A percentile compares a stretch with the other conserved stretches of the same genome.
These are phyloP conservation scores for Sipha maydis DNA, from an alignment of 2,888 invertebrate genomes.

Conservation along the genomic window DNA sequence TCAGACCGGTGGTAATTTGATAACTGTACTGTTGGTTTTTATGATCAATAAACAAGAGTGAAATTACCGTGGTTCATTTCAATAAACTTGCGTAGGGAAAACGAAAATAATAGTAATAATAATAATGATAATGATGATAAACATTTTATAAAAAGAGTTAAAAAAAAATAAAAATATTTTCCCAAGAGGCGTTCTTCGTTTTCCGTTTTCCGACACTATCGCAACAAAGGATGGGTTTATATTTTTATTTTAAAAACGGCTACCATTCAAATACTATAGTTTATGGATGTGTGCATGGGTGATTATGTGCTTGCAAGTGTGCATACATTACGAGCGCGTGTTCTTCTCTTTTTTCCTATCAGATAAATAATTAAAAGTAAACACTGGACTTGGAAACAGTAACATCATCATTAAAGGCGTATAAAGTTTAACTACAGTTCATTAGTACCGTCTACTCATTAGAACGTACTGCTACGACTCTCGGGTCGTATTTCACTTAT, in stretches of 20 bases:
- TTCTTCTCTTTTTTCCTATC: constrained; percentile 2
- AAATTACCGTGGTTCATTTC: constrained; percentile 4
- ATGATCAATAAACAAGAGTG: constrained; percentile 23
- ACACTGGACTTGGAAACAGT: background rate
- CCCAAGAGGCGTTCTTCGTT: background rate
- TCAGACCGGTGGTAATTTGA: constrained; percentile 24
- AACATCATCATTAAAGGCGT: constrained; percentile 21
- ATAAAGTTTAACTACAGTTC: constrained; percentile 36
- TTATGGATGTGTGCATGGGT: background rate
- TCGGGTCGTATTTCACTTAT: constrained; percentile 27
- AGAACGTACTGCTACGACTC: background rate
- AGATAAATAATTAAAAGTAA: constrained; percentile 47
- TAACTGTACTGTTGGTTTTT: constrained; percentile 26
- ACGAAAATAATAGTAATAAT: background rate
- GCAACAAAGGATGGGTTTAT: background rate
- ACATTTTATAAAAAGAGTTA: background rate
- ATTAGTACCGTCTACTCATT: constrained; percentile 31
- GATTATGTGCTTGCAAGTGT: background rate
- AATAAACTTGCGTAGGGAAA: background rate
- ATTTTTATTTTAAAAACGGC: background rate
- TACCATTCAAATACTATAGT: background rate
- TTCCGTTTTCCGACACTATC: background rate
- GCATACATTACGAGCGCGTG: background rate
- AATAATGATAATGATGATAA: background rate
- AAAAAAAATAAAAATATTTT: background rate